A percentile compares a stretch with the other conserved stretches of the same genome.
phyloP scores from a whole-genome alignment of 2,797 vertebrate species.

The Brachyalestes nurse region DNA sequence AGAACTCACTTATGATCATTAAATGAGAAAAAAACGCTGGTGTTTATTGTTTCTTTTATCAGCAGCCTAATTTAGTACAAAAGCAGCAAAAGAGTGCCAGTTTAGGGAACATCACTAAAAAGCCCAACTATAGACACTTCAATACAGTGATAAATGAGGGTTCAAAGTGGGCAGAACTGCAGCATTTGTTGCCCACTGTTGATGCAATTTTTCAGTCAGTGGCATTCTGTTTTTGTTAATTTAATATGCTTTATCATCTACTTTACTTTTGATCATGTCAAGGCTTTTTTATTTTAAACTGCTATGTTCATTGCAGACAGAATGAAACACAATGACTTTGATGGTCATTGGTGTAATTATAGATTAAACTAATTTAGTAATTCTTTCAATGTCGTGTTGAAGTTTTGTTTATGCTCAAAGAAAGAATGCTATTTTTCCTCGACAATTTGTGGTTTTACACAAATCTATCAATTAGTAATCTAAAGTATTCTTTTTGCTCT shows the following conservation, averaged over 20 bases:
- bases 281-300: background rate
- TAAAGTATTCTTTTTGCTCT: constrained; percentile 37
- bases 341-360: constrained; percentile 51
- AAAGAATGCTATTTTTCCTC: constrained; percentile 34
- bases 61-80: constrained; percentile 9
- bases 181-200: constrained; percentile 4
- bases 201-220: constrained; percentile 24
- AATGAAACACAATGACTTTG: constrained; percentile 39
- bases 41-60: background rate
- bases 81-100: background rate
- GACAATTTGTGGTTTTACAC: constrained; percentile 37
- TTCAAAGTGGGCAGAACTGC: constrained; percentile 3
- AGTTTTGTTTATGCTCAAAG: constrained; percentile 48
- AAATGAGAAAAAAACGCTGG: background rate
- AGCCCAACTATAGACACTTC: background rate
- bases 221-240: constrained; percentile 30
- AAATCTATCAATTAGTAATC: constrained; percentile 53
- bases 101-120: background rate
- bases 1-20: background rate
- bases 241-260: constrained; percentile 42
- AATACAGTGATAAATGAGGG: background rate
- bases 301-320: constrained; percentile 19
- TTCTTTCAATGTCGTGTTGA: constrained; percentile 49
- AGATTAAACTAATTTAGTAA: constrained; percentile 50
- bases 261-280: constrained; percentile 48